phyloP scores from a whole-genome alignment of 2,888 invertebrate genomes.

The Stegophylla sp. region DNA sequence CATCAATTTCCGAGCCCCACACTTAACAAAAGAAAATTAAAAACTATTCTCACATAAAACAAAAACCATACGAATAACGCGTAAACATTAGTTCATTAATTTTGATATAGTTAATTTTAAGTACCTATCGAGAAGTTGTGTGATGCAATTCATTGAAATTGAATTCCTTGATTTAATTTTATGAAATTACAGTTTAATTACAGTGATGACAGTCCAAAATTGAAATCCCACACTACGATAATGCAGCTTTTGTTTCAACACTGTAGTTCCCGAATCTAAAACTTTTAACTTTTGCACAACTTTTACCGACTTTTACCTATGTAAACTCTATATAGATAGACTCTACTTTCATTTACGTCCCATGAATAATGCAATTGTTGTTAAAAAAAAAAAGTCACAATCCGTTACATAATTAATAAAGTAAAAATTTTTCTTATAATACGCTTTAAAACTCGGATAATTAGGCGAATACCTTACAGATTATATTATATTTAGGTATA shows the following conservation, averaged over 20 bases:
- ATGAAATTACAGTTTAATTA: constrained; percentile 38
- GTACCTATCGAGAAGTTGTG: too few species aligned
- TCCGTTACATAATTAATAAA: constrained; percentile 22
- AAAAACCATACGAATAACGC: too few species aligned
- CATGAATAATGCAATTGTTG: constrained; percentile 13
- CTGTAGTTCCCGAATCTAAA: constrained; percentile 21
- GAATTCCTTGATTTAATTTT: background rate
- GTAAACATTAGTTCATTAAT: too few species aligned
- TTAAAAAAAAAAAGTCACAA: background rate
- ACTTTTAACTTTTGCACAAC: constrained; percentile 33
- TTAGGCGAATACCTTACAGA: too few species aligned
- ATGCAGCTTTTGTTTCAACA: constrained; percentile 25
- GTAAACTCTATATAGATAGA: constrained; percentile 19
- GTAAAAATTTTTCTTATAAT: too few species aligned
- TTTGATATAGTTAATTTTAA: too few species aligned
- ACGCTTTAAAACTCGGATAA: too few species aligned
- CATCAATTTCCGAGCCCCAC: too few species aligned
- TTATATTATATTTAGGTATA: too few species aligned
- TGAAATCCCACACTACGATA: constrained; percentile 11
- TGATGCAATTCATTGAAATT: background rate
- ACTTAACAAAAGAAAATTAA: too few species aligned
- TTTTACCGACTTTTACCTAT: constrained; percentile 35
- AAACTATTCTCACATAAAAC: too few species aligned
- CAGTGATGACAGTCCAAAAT: constrained; percentile 28
- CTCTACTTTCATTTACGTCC: constrained; percentile 7